phyloP scores from a whole-genome alignment of 2,797 vertebrate species.

The Pangasius larnaudii region DNA sequence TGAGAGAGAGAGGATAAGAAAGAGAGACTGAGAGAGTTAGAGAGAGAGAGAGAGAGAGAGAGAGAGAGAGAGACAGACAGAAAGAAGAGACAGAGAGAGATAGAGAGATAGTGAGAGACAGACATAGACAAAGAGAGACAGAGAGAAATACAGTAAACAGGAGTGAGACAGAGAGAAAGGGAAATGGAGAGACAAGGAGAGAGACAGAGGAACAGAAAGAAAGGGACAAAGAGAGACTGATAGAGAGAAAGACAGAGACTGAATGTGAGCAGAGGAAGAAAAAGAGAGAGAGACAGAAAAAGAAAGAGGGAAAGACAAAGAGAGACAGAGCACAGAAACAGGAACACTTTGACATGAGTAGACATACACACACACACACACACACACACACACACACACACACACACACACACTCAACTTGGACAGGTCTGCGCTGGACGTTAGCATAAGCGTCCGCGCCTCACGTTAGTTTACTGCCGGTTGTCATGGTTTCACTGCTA shows the following conservation, averaged over 20 bases:
- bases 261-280: background rate
- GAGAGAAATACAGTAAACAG: background rate
- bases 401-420: no score
- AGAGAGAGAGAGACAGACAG: background rate
- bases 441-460: background rate
- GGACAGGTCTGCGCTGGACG: no score
- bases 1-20: background rate
- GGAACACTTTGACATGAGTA: background rate
- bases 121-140: background rate
- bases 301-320: no score
- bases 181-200: no score
- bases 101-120: background rate
- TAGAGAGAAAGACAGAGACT: background rate
- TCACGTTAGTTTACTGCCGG: background rate
- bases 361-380: no score
- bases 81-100: background rate
- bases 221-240: background rate
- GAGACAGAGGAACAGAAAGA: background rate
- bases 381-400: no score
- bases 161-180: no score
- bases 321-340: background rate
- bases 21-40: background rate
- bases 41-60: background rate
- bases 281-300: no score
- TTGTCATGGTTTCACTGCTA: background rate